phyloP scores from a whole-genome alignment of 2,888 invertebrate species.

The Eumacrocentrus americanus region DNA sequence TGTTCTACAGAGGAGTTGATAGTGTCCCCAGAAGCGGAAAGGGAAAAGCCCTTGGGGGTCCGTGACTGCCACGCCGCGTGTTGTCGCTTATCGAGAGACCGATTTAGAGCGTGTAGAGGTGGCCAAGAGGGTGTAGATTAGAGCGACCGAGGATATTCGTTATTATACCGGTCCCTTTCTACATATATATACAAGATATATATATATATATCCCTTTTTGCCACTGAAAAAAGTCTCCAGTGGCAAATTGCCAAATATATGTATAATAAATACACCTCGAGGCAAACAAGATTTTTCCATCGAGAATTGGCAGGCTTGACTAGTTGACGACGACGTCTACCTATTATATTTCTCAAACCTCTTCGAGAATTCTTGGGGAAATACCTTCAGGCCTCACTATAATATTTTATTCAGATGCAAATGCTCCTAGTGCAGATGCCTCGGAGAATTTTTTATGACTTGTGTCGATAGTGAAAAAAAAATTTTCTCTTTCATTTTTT shows the following conservation, averaged over 20 bases:
- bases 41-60: conserved; percentile 19
- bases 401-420: conserved; percentile 5
- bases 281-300: conserved; percentile 13
- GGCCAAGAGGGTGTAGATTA: conserved; percentile 23
- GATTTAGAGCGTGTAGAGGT: conserved; percentile 33
- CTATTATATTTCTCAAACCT: conserved; percentile 21
- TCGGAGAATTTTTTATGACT: not conserved
- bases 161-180: conserved; percentile 17
- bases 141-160: conserved; percentile 24
- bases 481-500: too few species aligned
- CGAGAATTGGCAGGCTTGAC: conserved; percentile 5
- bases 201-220: not conserved
- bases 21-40: not conserved
- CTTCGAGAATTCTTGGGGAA: too few species aligned
- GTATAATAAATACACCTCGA: not conserved
- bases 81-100: conserved; percentile 34
- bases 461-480: not conserved
- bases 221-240: conserved; percentile 12
- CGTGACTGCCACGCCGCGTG: conserved; percentile 25
- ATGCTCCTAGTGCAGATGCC: conserved; percentile 3
- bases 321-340: not conserved
- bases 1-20: conserved; percentile 23
- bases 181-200: not conserved
- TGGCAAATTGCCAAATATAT: conserved; percentile 33
- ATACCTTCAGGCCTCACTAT: not conserved